Evolutionary conservation across 2,888 invertebrate genomes (phyloP), one percentile per base, ranked within the genome.

Genomic region (Vesta saturnalis): DNA sequence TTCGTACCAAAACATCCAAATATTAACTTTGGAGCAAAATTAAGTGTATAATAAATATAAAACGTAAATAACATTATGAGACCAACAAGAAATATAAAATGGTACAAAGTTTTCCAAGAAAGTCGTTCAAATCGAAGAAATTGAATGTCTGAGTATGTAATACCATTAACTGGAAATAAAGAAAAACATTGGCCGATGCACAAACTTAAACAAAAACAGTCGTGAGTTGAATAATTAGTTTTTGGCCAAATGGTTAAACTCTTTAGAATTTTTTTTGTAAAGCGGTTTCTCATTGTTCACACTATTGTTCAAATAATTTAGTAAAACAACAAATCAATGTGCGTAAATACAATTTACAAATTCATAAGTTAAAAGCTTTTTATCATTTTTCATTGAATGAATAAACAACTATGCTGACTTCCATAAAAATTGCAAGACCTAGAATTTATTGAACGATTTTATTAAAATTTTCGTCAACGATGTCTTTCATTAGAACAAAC

Each of bases 121-220:
- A 23, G 39, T 69, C 71, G 69, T 8, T 55, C 43, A 62, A 72
- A 72, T 47, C 61, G 18, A 14, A 72, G 23, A 35, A 39, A 57
- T 10, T 12, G 19, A 1, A 47, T 23, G 15, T 62, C 49, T 0
- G 60, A 10, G 12, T 57, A 39, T 4, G 54, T 39, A 21, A 72
- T 46, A 19, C 69, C 67, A n/a, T 58, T 43, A 47, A 72, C 64
- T 19, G 71, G 71, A 54, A 72, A 72, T 18, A 72, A 52, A 5
- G 67, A 69, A 19, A 69, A 72, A 57, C 64, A 69, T 49, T 72
- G 71, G 1, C 68, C 71, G 5, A 72, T 58, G n/a, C 64, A 64
- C 30, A 72, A 22, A 23, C 58, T 35, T n/a, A 59, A 64, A 10
- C 14, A 19, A 15, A 59, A 59, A 39, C 49, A 35, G 23, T 46